Conservation (phyloP, 2,888 invertebrate genomes). For the Morpho deidamia region DNA sequence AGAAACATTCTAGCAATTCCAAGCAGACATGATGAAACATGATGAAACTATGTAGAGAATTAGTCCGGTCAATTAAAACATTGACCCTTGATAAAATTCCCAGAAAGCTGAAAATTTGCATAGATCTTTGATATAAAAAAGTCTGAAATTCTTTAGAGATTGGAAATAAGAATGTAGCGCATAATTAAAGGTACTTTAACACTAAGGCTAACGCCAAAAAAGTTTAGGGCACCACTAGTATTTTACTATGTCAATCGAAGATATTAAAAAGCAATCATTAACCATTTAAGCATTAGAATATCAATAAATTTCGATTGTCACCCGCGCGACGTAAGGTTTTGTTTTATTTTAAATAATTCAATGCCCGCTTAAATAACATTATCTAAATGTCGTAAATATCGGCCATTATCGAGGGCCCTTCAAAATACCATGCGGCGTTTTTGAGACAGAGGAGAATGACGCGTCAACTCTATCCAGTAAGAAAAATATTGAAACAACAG, state of each 20-base stretch:
- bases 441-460: constrained; percentile 68
- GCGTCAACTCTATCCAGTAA: constrained; percentile 68
- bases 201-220: too few species aligned
- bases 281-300: neutral
- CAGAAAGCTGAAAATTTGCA: too few species aligned
- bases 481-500: constrained; percentile 78
- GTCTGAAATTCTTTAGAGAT: too few species aligned
- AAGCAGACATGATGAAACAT: too few species aligned
- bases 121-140: too few species aligned
- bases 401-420: constrained; percentile 71
- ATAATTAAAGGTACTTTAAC: too few species aligned
- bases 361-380: constrained; percentile 65
- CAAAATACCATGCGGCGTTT: constrained; percentile 71
- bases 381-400: constrained; percentile 74
- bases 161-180: too few species aligned
- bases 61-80: too few species aligned
- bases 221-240: neutral
- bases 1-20: too few species aligned
- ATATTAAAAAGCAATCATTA: neutral
- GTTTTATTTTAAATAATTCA: constrained; percentile 49
- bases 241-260: neutral
- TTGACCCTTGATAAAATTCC: too few species aligned
- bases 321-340: constrained; percentile 48
- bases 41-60: too few species aligned
- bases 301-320: constrained; percentile 13